Conservation (phyloP, 2,888 invertebrate genomes). For the Cabera pusaria region DNA sequence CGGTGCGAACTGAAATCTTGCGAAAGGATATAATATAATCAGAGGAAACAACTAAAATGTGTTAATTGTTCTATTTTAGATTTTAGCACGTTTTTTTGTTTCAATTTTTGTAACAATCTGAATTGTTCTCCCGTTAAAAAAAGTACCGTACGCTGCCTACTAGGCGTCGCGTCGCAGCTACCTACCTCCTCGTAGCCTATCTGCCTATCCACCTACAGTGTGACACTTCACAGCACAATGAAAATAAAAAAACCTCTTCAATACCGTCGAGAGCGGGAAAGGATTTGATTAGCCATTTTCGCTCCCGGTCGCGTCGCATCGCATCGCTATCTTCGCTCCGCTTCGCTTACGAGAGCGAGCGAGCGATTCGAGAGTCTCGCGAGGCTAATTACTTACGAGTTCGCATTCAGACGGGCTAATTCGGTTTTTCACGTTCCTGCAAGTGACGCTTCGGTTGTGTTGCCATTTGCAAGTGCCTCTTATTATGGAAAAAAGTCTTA, state of each 20-base stretch:
- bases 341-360: slow-evolving; percentile 74
- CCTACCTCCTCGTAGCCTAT: slow-evolving; percentile 13
- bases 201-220: slow-evolving; percentile 48
- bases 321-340: slow-evolving; percentile 75
- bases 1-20: no score
- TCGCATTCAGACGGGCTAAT: slow-evolving; percentile 77
- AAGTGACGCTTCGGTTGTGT: slow-evolving; percentile 47
- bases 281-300: slow-evolving; percentile 83
- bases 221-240: slow-evolving; percentile 77
- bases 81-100: slow-evolving; percentile 1
- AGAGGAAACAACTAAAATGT: no score
- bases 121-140: slow-evolving; percentile 18
- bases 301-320: slow-evolving; percentile 68
- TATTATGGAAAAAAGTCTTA: slow-evolving; percentile 28
- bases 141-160: slow-evolving; percentile 17
- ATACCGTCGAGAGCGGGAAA: slow-evolving; percentile 71
- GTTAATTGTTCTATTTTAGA: no score
- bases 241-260: slow-evolving; percentile 74
- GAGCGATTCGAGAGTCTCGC: slow-evolving; percentile 76
- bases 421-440: slow-evolving; percentile 74
- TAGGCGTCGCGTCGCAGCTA: neutral
- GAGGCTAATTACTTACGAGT: slow-evolving; percentile 82
- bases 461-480: slow-evolving; percentile 32
- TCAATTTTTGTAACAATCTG: no score
- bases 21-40: no score